Base-by-base conservation (phyloP, 2,113 vertebrate genomes). In the Bubo blakistoni region DNA sequence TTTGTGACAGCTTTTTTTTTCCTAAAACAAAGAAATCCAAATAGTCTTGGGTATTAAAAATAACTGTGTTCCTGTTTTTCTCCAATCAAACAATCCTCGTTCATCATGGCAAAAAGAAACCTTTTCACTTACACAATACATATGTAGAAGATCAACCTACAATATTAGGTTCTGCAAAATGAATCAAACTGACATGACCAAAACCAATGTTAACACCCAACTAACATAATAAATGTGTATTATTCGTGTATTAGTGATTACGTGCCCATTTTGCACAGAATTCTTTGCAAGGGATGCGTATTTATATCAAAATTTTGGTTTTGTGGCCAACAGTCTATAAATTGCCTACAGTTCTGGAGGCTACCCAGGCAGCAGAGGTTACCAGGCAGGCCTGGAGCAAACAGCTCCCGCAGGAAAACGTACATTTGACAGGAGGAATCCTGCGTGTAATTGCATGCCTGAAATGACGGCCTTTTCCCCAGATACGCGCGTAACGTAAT, bases 241-340 rank as follows among this genome's bases (percentile, higher is more conserved):
- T 22, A 16, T 21, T 57, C 25, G 10, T 5, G 2, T 1, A 3
- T 10, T 10, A 49, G 13, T 6, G 6, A 40, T 19, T 12, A 19
- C 8, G n/a, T 21, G 27, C 12, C 9, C 12, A 3, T 18, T 40
- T 40, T 4, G 12, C 61, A 51, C 7, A 3, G 5, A 67, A 51
- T 11, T 22, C 38, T 42, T 25, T 19, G 11, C 32, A 49, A 29
- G 5, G 8, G 29, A 42, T 0, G 2, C 2, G 2, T 2, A 13
- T 47, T 52, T 25, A 3, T 4, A 29, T 4, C 1, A 38, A 44
- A 49, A 36, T 15, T 22, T 15, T 4, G 40, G 7, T 22, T 62
- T 21, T 32, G 15, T 1, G 20, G 22, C 11, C 36, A 73, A 3
- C 22, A 0, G 0, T 3, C 59, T 16, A 7, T 2, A 26, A 24